These are phyloP conservation scores for Protodeltote pygarga DNA, from an alignment of 2,888 invertebrate species.

Conservation along the genomic window DNA sequence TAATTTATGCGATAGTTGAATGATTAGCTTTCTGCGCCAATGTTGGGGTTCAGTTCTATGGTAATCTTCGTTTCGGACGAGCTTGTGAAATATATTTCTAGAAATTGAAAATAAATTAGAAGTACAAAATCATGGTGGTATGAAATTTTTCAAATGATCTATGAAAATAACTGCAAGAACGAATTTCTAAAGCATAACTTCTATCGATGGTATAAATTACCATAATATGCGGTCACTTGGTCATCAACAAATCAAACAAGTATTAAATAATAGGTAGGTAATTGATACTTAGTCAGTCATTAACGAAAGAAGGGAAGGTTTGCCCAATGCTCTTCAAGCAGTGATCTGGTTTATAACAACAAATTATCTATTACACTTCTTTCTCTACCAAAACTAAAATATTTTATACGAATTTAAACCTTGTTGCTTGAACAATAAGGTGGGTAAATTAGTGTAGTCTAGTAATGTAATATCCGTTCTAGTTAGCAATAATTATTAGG, in stretches of 20 bases:
- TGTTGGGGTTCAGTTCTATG: too few species aligned
- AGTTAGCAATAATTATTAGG: conserved; percentile 42
- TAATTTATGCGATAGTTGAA: too few species aligned
- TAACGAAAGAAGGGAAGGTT: conserved; percentile 6
- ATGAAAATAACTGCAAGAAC: too few species aligned
- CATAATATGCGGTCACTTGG: conserved; percentile 3
- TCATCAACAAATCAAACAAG: neutral
- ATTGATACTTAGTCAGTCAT: conserved; percentile 13
- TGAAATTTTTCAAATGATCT: too few species aligned
- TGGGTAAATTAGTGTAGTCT: conserved; percentile 5
- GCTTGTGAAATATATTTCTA: too few species aligned
- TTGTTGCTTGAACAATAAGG: conserved; percentile 7
- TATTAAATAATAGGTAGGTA: conserved; percentile 15
- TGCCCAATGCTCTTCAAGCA: conserved; percentile 6
- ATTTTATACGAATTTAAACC: conserved; percentile 3
- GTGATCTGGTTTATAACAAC: conserved; percentile 6
- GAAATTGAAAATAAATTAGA: too few species aligned
- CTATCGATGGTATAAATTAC: too few species aligned
- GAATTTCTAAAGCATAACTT: too few species aligned
- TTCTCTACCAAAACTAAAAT: neutral
- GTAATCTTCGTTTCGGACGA: too few species aligned
- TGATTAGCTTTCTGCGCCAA: too few species aligned
- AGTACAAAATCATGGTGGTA: too few species aligned
- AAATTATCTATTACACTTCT: conserved; percentile 4
- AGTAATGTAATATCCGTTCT: conserved; percentile 60